Base-by-base conservation (phyloP, 2,888 invertebrate species). In the Caenorhabditis parvicauda region DNA sequence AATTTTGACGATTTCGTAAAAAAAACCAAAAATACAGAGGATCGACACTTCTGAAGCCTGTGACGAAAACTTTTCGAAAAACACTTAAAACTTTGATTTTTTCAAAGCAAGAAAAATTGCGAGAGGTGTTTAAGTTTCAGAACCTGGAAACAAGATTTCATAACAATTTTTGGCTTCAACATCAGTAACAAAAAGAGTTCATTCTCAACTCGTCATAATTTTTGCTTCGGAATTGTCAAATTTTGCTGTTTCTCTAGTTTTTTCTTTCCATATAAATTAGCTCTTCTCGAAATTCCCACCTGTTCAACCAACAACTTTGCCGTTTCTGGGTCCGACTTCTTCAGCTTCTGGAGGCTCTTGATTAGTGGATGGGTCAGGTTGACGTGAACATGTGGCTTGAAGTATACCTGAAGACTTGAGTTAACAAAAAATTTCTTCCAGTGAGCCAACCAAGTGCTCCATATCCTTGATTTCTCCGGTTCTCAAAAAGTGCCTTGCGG, bases 281-380 rank as follows among this genome's bases (percentile, higher is more conserved):
- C 7, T 9, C 17, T 17, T 9, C 6, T 39, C 7, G 21, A 9
- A 7, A 12, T 12, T 9, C 72, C 79, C 82, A 88, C 88, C 86
- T 94, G 95, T 81, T 91, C 88, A 0, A 89, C 87, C 7, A 95
- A 85, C 74, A 94, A 86, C 69, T 88, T 87, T 0, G 91, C 93
- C 58, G 96, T 84, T 70, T 90, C 88, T 28, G 88, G 87, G 83
- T 96, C 89, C 24, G 85, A 86, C 21, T 86, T 85, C 57, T 87
- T 87, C 56, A 96, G 83, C 73, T 87, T 87, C 80, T 88, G 86
- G 44, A 96, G 85, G 83, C 94, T 92, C 81, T 89, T 90, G 59
- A 95, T 89, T 47, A 96, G 88, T 2, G 90, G 88, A 85, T 93
- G 92, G 76, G 90, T 89, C 3, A 92, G 89, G 84, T 96, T 96